Base-by-base conservation (phyloP, 2,113 vertebrate species). In the Trinectes maculatus region DNA sequence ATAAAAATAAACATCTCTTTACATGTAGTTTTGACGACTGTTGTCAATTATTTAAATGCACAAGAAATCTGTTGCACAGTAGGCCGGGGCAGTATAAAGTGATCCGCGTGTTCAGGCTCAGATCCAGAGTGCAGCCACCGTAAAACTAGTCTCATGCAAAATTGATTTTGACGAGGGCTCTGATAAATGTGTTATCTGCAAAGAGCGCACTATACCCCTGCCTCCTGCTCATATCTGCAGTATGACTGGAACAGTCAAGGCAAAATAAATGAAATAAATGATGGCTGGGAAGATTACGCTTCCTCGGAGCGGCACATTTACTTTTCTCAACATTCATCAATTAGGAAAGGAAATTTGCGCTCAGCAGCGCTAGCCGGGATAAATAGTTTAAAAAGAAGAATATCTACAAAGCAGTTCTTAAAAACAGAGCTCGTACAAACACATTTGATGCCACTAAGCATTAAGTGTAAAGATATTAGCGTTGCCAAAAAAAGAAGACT, bases 131-230 rank as follows among this genome's bases (percentile, higher is more conserved):
- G 36, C 39, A 74, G 7, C 18, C 29, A 73, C 49, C 18, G 13
- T 29, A n/a, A n/a, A n/a, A n/a, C n/a, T n/a, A n/a, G 10, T 57
- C 44, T 48, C 44, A 71, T 74, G 56, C 42, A 59, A 76, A 69
- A 79, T 63, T 46, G 40, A 76, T 33, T 44, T 25, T 53, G 57
- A 71, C 56, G 74, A 69, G 43, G 28, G 0, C 22, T 18, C 42
- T 59, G 26, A 63, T 60, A 57, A 72, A 37, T n/a, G n/a, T n/a
- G n/a, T 31, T 34, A 18, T 62, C 42, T 63, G 12, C 11, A 46
- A 47, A 28, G 8, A 15, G 13, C 19, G 16, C 22, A 55, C 43
- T 29, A 34, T 11, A 21, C 66, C 2, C 13, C 28, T 46, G 19
- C 18, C 19, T 59, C 29, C 21, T 15, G 29, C 8, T 29, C 34